Evolutionary conservation across 64 coral and sea anemone species (phyloP).

Genomic region (Porites australiensis): DNA sequence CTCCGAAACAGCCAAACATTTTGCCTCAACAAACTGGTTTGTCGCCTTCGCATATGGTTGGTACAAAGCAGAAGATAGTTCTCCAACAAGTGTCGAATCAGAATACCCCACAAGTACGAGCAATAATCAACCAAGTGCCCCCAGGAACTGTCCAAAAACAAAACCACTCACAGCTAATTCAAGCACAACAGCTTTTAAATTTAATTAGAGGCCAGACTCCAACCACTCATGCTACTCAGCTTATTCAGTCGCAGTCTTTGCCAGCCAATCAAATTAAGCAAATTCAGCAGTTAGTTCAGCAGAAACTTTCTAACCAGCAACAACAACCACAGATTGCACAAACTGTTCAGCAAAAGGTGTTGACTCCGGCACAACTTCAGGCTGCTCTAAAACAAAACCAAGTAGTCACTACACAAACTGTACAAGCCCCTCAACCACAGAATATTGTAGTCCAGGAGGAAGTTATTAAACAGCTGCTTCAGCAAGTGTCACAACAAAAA

Average conservation of each 20-base stretch:
- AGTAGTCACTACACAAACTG: conserved; percentile 35
- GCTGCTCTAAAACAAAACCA: conserved; percentile 69
- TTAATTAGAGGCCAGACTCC: conserved; percentile 41
- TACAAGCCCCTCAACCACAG: conserved; percentile 9
- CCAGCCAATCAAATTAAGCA: conserved; percentile 75
- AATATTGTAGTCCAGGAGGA: conserved; percentile 62
- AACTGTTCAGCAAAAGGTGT: conserved; percentile 67
- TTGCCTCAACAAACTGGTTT: conserved; percentile 60
- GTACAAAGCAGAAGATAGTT: conserved; percentile 38
- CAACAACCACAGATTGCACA: conserved; percentile 45
- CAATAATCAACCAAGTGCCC: conserved; percentile 17
- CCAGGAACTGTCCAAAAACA: conserved; percentile 14
- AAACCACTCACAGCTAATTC: conserved; percentile 34
- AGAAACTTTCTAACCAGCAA: conserved; percentile 53
- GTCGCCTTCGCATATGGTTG: conserved; percentile 31
- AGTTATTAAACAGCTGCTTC: conserved; percentile 33
- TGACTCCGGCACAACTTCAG: conserved; percentile 75
- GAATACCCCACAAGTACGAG: conserved; percentile 10
- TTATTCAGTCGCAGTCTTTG: conserved; percentile 14
- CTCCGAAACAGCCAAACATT: conserved; percentile 84
- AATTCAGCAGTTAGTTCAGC: conserved; percentile 80
- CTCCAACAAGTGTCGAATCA: conserved; percentile 29
- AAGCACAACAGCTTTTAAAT: conserved; percentile 50
- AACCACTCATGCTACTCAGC: conserved; percentile 4
- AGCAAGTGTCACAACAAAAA: conserved; percentile 69